Evolutionary conservation across 2,797 vertebrate genomes (phyloP).

Genomic region (Characodon lateralis): DNA sequence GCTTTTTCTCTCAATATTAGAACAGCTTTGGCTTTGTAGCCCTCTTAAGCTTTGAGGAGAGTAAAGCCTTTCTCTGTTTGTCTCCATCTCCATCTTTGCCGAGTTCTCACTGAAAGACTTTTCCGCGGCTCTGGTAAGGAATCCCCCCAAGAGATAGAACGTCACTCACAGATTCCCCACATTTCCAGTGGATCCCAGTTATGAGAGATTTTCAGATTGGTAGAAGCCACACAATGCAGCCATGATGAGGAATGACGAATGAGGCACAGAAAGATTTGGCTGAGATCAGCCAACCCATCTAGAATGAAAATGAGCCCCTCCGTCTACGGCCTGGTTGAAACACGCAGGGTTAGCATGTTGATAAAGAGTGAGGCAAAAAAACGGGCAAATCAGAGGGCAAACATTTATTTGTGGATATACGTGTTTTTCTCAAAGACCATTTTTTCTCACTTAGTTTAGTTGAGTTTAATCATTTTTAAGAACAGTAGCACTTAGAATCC

Average conservation of each 20-base stretch:
- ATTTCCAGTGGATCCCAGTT: conserved; percentile 64
- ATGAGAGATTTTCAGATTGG: conserved; percentile 69
- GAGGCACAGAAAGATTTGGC: conserved; percentile 73
- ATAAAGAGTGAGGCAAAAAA: conserved; percentile 56
- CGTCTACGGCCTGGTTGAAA: conserved; percentile 68
- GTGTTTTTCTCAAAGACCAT: conserved; percentile 39
- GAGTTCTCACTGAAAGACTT: conserved; percentile 51
- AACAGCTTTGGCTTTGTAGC: conserved; percentile 57
- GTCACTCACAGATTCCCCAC: conserved; percentile 66
- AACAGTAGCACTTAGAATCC: conserved; percentile 48
- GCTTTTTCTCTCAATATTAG: conserved; percentile 64
- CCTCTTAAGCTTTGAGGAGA: conserved; percentile 41
- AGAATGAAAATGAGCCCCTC: conserved; percentile 80
- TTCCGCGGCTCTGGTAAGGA: conserved; percentile 31
- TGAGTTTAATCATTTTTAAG: conserved; percentile 60
- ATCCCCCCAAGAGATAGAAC: conserved; percentile 46
- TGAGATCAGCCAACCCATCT: conserved; percentile 74
- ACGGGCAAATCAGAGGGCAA: conserved; percentile 25
- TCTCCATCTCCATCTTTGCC: conserved; percentile 55
- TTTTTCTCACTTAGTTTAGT: conserved; percentile 34
- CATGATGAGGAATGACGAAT: conserved; percentile 74
- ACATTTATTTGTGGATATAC: conserved; percentile 17
- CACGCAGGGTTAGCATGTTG: conserved; percentile 71
- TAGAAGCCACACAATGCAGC: conserved; percentile 70
- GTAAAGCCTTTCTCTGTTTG: conserved; percentile 50